Evolutionary conservation across 2,797 vertebrate species (phyloP).

Genomic region (Sphaeramia orbicularis): DNA sequence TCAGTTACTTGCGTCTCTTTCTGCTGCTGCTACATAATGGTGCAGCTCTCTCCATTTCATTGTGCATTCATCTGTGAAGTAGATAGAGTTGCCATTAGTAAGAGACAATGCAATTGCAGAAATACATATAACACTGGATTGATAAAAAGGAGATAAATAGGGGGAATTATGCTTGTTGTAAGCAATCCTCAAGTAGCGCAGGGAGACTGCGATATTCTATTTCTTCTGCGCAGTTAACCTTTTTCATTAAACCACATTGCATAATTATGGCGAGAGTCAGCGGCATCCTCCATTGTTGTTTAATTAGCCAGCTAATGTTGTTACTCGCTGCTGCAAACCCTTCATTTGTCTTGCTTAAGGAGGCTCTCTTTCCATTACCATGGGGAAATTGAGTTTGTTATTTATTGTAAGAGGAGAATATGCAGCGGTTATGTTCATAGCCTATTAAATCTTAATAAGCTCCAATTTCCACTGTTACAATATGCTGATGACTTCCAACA

Average conservation of each 20-base stretch:
- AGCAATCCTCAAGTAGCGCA: constrained; percentile 26
- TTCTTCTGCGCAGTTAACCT: constrained; percentile 83
- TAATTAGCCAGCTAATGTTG: constrained; percentile 90
- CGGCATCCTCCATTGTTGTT: constrained; percentile 85
- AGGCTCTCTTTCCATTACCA: constrained; percentile 78
- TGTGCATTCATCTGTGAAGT: constrained; percentile 66
- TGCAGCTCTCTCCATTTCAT: constrained; percentile 59
- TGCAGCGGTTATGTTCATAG: constrained; percentile 63
- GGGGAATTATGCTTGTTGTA: constrained; percentile 54
- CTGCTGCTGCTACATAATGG: constrained; percentile 47
- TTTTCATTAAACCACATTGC: constrained; percentile 82
- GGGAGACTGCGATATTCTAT: constrained; percentile 56
- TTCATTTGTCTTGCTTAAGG: constrained; percentile 89
- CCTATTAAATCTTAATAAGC: constrained; percentile 85
- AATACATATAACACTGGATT: constrained; percentile 50
- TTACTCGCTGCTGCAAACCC: constrained; percentile 85
- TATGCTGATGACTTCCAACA: constrained; percentile 53
- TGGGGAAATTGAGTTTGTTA: constrained; percentile 83
- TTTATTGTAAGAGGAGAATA: constrained; percentile 81
- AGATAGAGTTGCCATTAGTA: constrained; percentile 61
- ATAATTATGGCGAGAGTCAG: constrained; percentile 78
- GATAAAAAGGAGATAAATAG: constrained; percentile 59
- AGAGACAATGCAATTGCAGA: constrained; percentile 54
- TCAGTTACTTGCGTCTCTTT: constrained; percentile 26
- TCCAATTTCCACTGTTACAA: constrained; percentile 64